Conservation (phyloP, 2,113 vertebrate species). For the Plectropomus leopardus region DNA sequence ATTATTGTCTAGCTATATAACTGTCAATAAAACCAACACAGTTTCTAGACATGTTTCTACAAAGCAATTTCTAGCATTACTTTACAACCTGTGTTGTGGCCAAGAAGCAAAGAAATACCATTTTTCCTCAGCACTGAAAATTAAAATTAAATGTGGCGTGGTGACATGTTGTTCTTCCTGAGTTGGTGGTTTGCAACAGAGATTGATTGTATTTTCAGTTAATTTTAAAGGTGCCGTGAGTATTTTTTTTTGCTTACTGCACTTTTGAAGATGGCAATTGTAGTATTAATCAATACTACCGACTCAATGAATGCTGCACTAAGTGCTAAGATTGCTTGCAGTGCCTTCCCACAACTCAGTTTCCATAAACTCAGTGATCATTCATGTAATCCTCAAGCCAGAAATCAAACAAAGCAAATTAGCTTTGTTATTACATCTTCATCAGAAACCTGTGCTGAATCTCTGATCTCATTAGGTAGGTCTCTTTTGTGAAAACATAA, state of each 20-base stretch:
- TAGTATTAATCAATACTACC: conserved; percentile 42
- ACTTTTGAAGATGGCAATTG: conserved; percentile 1
- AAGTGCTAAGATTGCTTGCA: conserved; percentile 32
- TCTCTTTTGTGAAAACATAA: conserved; percentile 6
- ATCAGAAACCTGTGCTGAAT: not conserved
- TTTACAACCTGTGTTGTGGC: too few relatives aligned
- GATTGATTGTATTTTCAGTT: not conserved
- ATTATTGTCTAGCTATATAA: not conserved
- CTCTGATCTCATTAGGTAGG: not conserved
- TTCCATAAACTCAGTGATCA: conserved; percentile 31
- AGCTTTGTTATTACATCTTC: conserved; percentile 11
- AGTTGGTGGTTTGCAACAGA: not conserved
- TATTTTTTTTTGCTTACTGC: conserved; percentile 19
- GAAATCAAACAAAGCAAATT: conserved; percentile 44
- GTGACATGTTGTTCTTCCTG: not conserved
- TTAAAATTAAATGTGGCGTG: not conserved
- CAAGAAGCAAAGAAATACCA: not conserved
- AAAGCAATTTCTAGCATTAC: not conserved
- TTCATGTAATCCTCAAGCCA: conserved; percentile 30
- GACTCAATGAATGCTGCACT: conserved; percentile 41
- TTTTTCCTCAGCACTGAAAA: not conserved
- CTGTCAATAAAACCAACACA: not conserved
- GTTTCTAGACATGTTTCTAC: too few relatives aligned
- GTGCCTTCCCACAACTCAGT: conserved; percentile 17
- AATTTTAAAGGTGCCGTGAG: not conserved